These are phyloP conservation scores for Drosophila atripex DNA, from an alignment of 2,888 invertebrate genomes.

Conservation along the genomic window DNA sequence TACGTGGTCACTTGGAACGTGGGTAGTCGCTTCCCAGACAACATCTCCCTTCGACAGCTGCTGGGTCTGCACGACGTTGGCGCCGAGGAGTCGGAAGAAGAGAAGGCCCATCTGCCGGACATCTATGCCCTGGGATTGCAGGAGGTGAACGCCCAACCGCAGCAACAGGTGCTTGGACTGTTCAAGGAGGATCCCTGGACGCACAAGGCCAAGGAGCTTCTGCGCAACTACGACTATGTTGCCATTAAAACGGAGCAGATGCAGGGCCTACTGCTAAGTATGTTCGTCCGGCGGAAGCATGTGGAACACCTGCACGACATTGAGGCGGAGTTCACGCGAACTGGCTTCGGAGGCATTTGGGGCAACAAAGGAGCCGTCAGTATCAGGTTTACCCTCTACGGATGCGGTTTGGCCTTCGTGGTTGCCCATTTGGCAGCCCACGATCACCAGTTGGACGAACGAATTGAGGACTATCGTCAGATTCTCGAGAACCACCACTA, in stretches of 20 bases:
- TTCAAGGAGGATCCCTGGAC: conserved; percentile 95
- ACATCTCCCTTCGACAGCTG: conserved; percentile 88
- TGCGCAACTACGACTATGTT: conserved; percentile 89
- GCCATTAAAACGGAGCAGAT: conserved; percentile 92
- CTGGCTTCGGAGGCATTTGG: conserved; percentile 96
- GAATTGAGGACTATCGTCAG: conserved; percentile 94
- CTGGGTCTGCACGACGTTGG: conserved; percentile 86
- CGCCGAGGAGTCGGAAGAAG: conserved; percentile 84
- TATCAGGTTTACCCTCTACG: conserved; percentile 93
- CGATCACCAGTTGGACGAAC: conserved; percentile 91
- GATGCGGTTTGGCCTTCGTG: conserved; percentile 94
- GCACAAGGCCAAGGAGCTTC: conserved; percentile 88
- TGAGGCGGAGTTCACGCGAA: conserved; percentile 94
- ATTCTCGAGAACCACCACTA: conserved; percentile 93
- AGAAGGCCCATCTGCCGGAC: conserved; percentile 87
- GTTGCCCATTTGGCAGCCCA: conserved; percentile 96
- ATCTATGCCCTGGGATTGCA: conserved; percentile 94
- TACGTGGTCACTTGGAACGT: conserved; percentile 96
- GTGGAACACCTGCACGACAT: conserved; percentile 92
- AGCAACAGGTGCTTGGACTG: conserved; percentile 91
- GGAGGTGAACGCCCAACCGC: conserved; percentile 95
- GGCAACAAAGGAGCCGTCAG: conserved; percentile 98
- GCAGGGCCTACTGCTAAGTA: conserved; percentile 91
- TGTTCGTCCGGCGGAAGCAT: conserved; percentile 92
- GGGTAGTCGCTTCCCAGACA: conserved; percentile 90